Evolutionary conservation across 1,140 invertebrate species (phyloP).

Genomic region (Apolygus lucorum): DNA sequence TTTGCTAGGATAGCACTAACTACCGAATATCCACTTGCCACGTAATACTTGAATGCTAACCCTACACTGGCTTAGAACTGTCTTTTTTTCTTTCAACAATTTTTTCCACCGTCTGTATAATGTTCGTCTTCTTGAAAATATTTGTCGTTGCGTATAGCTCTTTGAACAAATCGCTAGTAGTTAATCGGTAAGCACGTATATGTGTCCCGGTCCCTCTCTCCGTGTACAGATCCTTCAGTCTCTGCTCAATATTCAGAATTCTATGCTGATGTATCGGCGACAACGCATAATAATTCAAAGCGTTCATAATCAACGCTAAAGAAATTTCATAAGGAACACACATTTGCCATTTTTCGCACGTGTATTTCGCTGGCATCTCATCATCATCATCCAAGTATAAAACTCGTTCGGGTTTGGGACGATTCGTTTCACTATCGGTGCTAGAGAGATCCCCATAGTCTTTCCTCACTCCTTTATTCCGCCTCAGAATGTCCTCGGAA

Average conservation of each 20-base stretch:
- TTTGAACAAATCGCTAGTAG: constrained; percentile 11
- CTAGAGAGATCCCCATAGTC: neutral
- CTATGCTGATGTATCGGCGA: constrained; percentile 17
- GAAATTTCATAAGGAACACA: constrained; percentile 14
- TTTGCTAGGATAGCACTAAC: too few relatives aligned
- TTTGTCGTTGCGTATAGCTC: neutral
- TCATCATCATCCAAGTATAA: neutral
- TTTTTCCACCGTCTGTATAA: constrained; percentile 2
- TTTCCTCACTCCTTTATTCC: neutral
- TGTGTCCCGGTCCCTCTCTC: neutral
- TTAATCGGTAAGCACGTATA: constrained; percentile 1
- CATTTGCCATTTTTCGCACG: constrained; percentile 5
- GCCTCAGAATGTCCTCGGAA: constrained; percentile 4
- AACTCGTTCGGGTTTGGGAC: neutral
- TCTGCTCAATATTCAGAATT: neutral
- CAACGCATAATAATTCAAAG: constrained; percentile 7
- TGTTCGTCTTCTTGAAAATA: constrained; percentile 14
- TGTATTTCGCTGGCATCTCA: constrained; percentile 5
- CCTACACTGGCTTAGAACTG: too few relatives aligned
- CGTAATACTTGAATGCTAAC: too few relatives aligned
- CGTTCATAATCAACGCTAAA: constrained; percentile 13
- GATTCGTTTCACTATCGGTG: neutral
- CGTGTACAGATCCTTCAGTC: constrained; percentile 8
- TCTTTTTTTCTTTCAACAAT: too few relatives aligned
- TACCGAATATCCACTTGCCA: too few relatives aligned